Base-by-base conservation (phyloP, 1,140 invertebrate genomes). In the Cataglyphis hispanica region DNA sequence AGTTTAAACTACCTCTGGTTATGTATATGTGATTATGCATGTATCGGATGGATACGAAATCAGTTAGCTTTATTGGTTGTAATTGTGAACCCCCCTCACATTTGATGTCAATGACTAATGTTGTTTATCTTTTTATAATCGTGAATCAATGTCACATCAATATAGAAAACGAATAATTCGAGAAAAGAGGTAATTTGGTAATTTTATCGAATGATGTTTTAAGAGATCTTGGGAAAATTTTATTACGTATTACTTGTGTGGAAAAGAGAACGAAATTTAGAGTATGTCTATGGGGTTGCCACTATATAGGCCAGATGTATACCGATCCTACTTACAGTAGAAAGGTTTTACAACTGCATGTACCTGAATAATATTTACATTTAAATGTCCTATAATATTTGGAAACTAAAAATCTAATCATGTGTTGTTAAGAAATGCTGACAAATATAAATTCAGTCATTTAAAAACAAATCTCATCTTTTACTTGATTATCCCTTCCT, bases 41-140 rank as follows among this genome's bases (percentile, higher is more conserved):
- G 66, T 89, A 81, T 89, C 67, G 72, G 88, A 89, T 89, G 88
- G 89, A 90, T 87, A 87, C 46, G 37, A 83, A 46, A 83, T 74
- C 87, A 87, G 85, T 58, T 31, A 27, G 67, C 61, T 56, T 37
- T 64, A 56, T 50, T 37, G 11, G 25, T 78, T 74, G 25, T 58
- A 78, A 74, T 77, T 50, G 0, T n/a, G 5, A 27, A 74, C 0
- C 19, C 46, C 46, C 19, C 2, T 53, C n/a, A 46, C n/a, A 50
- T 74, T 37, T 74, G 43, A 3, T 69, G n/a, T 34, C 27, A 43
- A 43, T 31, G 16, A 60, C 72, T 74, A 72, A 81, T 60, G 2
- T 7, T 72, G 31, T 58, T 34, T 50, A 40, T 40, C 31, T 53
- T 80, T 72, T 58, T 70, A 27, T 83, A 74, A 74, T 74, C 22